These are phyloP conservation scores for Xenops minutus DNA, from an alignment of 2,797 vertebrate genomes.

Conservation along the genomic window DNA sequence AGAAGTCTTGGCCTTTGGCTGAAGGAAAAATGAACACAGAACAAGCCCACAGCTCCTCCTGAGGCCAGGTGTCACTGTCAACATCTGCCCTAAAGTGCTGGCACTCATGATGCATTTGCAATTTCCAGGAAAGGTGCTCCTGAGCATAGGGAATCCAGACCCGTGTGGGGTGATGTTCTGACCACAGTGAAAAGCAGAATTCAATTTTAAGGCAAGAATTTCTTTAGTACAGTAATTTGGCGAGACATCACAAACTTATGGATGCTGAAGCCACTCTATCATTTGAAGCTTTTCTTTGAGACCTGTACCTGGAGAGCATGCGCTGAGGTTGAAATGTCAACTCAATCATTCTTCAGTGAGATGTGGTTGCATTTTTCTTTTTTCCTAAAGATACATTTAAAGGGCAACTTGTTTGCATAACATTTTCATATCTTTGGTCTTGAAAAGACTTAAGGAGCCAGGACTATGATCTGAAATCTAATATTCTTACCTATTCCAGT, in stretches of 20 bases:
- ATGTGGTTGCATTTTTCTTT: background rate
- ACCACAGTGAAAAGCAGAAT: background rate
- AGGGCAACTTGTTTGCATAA: conserved; percentile 41
- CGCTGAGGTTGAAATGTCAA: conserved; percentile 12
- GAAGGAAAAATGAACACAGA: background rate
- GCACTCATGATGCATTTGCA: background rate
- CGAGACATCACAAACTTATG: background rate
- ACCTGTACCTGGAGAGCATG: background rate
- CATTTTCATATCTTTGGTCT: conserved; percentile 6
- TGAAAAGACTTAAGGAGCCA: background rate
- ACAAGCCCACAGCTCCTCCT: background rate
- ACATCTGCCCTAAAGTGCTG: background rate
- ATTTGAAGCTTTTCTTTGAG: background rate
- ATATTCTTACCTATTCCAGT: background rate
- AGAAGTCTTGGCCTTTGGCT: background rate
- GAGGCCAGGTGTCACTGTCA: background rate
- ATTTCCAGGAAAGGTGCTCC: background rate
- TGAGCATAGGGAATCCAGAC: accelerated
- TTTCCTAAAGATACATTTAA: conserved; percentile 15
- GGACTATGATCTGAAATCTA: background rate
- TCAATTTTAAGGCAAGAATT: background rate
- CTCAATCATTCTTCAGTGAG: conserved; percentile 22
- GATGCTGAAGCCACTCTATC: background rate
- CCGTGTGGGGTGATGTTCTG: background rate
- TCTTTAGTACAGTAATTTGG: background rate